Evolutionary conservation across 2,888 invertebrate genomes (phyloP), one percentile per base, ranked within the genome.

Genomic region (Campoplex capitator): DNA sequence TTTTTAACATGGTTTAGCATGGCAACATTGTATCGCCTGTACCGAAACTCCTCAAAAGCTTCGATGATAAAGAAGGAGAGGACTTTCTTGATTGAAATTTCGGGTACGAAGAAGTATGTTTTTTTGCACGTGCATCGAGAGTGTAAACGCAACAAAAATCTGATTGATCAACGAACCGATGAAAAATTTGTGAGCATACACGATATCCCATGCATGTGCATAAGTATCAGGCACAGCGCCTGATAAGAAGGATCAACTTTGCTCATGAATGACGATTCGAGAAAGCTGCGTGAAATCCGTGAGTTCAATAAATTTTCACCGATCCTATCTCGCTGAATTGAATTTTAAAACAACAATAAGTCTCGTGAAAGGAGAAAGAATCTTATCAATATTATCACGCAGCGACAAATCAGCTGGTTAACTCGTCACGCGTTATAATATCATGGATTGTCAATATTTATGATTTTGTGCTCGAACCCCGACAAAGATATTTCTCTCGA

Each of bases 231-330:
- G 42, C 42, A 45, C 2, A 62, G 76, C 23, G 18, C 54, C 11
- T 77, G 67, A 86, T 83, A 56, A 54, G 68, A 79, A 76, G 73
- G 83, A 86, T 83, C 71, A 73, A 73, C 80, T 80, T 77, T 79
- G 58, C 56, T 42, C 56, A 71, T 80, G 76, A 83, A 70, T 80
- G 65, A 86, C 80, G 73, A 45, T n/a, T 16, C 67, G 45, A 75
- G 42, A 75, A 79, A 67, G 54, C 79, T 35, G 77, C 48, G 56
- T 35, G 62, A 51, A 62, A 42, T 42, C 23, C 18, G 28, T 18
- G 74, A 51, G 51, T 54, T 74, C 67, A 23, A 83, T 70, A 77
- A 16, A 45, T 54, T 51, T 54, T 51, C 3, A 62, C 51, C 8
- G 77, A 32, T 38, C 0, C 48, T 32, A 71, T 51, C 32, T 16